These are phyloP conservation scores for Babylonia areolata DNA, from an alignment of 1,140 invertebrate species.

Conservation along the genomic window DNA sequence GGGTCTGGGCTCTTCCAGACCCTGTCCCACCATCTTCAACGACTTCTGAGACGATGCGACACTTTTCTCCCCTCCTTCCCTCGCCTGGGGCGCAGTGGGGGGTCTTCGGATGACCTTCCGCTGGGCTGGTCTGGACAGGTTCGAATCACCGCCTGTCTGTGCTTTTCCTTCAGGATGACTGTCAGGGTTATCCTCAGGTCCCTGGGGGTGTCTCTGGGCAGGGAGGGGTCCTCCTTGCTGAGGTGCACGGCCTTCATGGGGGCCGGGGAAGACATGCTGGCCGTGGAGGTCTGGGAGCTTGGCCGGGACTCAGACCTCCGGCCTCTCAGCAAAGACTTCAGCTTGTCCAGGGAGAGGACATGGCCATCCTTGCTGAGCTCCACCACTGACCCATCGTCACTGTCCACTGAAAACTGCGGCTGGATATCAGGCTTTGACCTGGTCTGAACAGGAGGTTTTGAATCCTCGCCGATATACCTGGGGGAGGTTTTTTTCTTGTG, in stretches of 20 bases:
- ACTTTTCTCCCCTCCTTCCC: neutral
- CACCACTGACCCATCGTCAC: too few species aligned
- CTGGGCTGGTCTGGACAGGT: neutral
- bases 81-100: neutral
- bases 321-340: conserved; percentile 20
- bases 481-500: neutral
- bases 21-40: neutral
- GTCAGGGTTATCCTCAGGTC: neutral
- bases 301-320: conserved; percentile 18
- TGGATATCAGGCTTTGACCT: neutral
- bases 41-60: neutral
- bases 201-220: neutral
- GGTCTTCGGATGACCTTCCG: conserved; percentile 21
- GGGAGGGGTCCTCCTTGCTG: neutral
- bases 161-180: neutral
- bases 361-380: neutral
- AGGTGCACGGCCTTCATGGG: conserved; percentile 32
- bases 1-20: neutral
- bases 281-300: neutral
- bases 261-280: conserved; percentile 22
- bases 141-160: neutral
- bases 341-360: conserved; percentile 27
- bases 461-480: neutral
- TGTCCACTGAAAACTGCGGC: conserved; percentile 1
- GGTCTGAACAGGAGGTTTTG: neutral